Conservation (phyloP, 2,113 vertebrate species). For the Pygathrix nemaeus region DNA sequence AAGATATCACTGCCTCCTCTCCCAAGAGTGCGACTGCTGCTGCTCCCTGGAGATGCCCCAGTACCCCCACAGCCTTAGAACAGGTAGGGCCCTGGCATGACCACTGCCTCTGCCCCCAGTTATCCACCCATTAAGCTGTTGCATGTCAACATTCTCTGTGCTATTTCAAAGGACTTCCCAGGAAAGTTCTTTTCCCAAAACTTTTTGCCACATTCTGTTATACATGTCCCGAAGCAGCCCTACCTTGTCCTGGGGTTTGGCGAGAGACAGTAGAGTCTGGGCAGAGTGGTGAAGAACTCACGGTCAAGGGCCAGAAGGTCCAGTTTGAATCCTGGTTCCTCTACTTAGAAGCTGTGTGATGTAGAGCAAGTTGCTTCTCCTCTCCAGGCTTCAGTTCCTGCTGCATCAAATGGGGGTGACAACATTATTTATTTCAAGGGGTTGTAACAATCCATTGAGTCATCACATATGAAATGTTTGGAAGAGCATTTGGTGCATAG, state of each 20-base stretch:
- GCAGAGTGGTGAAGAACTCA: not conserved
- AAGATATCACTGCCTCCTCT: not conserved
- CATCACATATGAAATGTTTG: not conserved
- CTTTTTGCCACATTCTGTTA: not conserved
- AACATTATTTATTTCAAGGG: conserved; percentile 6
- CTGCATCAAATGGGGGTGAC: not conserved
- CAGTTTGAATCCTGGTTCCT: not conserved
- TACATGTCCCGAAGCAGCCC: not conserved
- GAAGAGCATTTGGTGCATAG: not conserved
- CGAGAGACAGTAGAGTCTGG: not conserved
- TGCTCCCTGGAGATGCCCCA: not conserved
- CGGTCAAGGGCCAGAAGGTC: not conserved
- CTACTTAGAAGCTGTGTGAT: not conserved
- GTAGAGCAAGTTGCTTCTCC: not conserved
- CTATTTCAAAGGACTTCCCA: not conserved
- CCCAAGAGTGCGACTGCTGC: not conserved
- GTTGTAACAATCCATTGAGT: not conserved
- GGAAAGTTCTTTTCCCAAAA: no score
- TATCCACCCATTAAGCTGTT: not conserved
- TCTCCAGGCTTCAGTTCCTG: not conserved
- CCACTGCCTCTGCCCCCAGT: not conserved
- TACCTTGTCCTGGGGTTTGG: not conserved
- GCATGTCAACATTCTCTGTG: not conserved
- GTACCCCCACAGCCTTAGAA: no score
- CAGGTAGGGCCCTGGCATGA: not conserved